Evolutionary conservation across 2,797 vertebrate genomes (phyloP).

Genomic region (Serranus cabrilla): DNA sequence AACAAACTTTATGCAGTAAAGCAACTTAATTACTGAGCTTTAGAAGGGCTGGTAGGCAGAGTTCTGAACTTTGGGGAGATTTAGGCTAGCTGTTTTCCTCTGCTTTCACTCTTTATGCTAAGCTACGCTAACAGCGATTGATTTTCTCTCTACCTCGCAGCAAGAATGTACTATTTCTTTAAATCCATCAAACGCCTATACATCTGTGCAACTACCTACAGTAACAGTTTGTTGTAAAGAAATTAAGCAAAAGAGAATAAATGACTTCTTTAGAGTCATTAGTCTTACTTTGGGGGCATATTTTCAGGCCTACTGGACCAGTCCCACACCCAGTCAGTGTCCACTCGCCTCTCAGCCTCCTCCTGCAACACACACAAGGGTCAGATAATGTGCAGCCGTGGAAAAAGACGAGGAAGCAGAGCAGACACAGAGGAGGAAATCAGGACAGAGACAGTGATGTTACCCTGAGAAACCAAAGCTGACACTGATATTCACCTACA

Average conservation of each 20-base stretch:
- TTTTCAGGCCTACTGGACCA: conserved; percentile 88
- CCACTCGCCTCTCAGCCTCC: conserved; percentile 75
- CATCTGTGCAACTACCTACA: not conserved
- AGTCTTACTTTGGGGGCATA: conserved; percentile 84
- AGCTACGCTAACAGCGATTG: conserved; percentile 4
- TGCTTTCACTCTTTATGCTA: conserved; percentile 31
- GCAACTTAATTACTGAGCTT: not conserved
- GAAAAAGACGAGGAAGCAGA: not conserved
- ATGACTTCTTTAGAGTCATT: not conserved
- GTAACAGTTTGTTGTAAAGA: not conserved
- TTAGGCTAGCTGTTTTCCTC: not conserved
- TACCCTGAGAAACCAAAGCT: not conserved
- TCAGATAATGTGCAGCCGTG: not conserved
- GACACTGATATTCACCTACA: not conserved
- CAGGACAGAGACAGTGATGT: not conserved
- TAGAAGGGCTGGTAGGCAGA: not conserved
- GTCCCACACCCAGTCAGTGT: conserved; percentile 86
- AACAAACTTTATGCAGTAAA: not conserved
- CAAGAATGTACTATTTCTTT: not conserved
- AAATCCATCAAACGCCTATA: not conserved
- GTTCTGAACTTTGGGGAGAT: not conserved
- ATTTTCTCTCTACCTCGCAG: not conserved
- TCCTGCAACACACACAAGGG: conserved; percentile 61
- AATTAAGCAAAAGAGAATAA: not conserved
- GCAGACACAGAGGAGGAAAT: not conserved